phyloP scores from a whole-genome alignment of 2,797 vertebrate species.

The Mormyrus proboscirostris region DNA sequence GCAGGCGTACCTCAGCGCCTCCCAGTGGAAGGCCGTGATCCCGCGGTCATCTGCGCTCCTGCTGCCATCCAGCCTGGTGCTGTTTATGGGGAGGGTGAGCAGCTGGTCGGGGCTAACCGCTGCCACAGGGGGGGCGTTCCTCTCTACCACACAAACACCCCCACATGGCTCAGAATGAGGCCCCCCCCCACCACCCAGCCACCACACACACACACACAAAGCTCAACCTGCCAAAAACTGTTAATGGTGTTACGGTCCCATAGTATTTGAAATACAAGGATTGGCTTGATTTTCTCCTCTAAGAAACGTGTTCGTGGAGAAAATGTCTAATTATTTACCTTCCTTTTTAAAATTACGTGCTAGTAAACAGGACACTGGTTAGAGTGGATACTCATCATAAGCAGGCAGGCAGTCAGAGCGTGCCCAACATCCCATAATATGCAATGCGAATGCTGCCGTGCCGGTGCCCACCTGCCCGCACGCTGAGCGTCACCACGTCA shows the following conservation, averaged over 20 bases:
- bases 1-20: slow-evolving; percentile 68
- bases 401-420: background rate
- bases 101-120: slow-evolving; percentile 69
- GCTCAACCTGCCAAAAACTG: background rate
- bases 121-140: slow-evolving; percentile 68
- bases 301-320: background rate
- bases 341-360: background rate
- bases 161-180: background rate
- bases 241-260: background rate
- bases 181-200: background rate
- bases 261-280: background rate
- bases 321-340: background rate
- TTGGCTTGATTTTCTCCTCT: background rate
- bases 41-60: slow-evolving; percentile 69
- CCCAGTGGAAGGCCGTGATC: slow-evolving; percentile 72
- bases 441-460: background rate
- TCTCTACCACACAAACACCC: slow-evolving; percentile 6
- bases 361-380: background rate
- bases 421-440: background rate
- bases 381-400: background rate
- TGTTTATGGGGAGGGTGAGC: slow-evolving; percentile 65
- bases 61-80: slow-evolving; percentile 66
- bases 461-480: slow-evolving; percentile 60
- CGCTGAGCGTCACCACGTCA: slow-evolving; percentile 55
- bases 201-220: background rate